A percentile compares a stretch with the other conserved stretches of the same genome.
Conservation (phyloP, 92 coral and sea anemone genomes). For the Plumapathes pennacea region DNA sequence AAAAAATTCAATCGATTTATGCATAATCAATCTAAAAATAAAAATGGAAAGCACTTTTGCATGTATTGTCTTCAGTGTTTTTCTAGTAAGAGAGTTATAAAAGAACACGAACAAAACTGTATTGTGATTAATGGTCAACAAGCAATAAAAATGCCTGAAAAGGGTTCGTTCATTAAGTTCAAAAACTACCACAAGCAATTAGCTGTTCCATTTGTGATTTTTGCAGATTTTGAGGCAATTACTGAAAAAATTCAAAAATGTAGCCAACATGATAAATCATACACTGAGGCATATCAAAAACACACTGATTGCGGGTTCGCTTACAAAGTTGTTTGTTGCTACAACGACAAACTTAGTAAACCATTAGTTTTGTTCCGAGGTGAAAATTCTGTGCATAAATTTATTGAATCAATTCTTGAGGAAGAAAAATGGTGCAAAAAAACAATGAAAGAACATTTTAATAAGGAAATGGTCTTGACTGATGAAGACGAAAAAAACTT, state of each 20-base stretch:
- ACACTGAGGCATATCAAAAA: conserved; percentile 5
- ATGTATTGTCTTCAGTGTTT: conserved; percentile 14
- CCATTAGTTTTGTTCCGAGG: no score
- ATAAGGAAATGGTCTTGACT: no score
- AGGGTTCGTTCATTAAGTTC: neutral
- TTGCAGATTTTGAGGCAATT: neutral
- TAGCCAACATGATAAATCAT: neutral
- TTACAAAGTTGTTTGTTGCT: conserved; percentile 25
- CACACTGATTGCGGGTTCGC: conserved; percentile 16
- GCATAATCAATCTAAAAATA: neutral
- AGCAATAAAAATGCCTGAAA: conserved; percentile 20
- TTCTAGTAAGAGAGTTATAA: neutral
- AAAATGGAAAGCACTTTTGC: conserved; percentile 2
- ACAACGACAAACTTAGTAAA: no score
- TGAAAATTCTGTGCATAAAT: no score
- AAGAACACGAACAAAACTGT: conserved; percentile 2
- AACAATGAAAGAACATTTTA: no score
- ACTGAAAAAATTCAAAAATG: neutral
- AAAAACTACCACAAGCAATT: conserved; percentile 9
- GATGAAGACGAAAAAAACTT: no score
- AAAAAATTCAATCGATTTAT: conserved; percentile 1
- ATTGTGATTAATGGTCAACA: conserved; percentile 20
- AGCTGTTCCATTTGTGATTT: neutral
- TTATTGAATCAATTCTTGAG: no score
- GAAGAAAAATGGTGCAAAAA: no score